phyloP scores from a whole-genome alignment of 2,797 vertebrate genomes.

The Pachyuromys duprasi region DNA sequence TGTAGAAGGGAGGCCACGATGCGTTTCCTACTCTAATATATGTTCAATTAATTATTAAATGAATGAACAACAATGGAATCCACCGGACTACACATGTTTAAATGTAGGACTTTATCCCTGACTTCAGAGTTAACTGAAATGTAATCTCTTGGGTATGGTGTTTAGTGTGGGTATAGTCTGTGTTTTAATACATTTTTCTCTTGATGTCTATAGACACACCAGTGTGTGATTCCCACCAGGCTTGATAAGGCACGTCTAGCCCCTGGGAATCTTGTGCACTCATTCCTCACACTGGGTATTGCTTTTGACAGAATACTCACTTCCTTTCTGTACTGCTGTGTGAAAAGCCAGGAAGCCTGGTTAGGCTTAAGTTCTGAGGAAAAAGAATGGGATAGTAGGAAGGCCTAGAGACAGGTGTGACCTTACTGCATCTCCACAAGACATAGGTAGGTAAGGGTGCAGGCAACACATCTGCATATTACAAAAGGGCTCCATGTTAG shows the following conservation, averaged over 20 bases:
- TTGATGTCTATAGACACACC: background rate
- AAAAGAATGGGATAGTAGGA: background rate
- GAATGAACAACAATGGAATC: background rate
- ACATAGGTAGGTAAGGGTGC: background rate
- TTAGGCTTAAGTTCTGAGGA: conserved; percentile 1
- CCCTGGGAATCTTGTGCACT: background rate
- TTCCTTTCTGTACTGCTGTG: background rate
- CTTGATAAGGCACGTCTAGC: background rate
- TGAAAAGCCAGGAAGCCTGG: background rate
- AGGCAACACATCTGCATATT: background rate
- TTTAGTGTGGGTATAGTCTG: background rate
- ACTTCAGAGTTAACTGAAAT: background rate
- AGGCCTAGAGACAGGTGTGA: too few relatives aligned
- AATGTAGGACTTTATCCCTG: background rate
- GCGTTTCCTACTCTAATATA: background rate
- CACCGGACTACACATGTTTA: background rate
- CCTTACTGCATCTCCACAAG: background rate
- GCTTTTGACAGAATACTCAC: background rate
- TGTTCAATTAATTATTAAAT: conserved; percentile 57
- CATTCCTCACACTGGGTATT: background rate
- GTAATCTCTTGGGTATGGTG: background rate
- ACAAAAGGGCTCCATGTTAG: background rate
- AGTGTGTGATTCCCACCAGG: background rate
- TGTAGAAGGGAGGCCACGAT: background rate
- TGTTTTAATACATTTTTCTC: background rate